These are phyloP conservation scores for Halictus quadricinctus DNA, from an alignment of 2,888 invertebrate genomes.

Conservation along the genomic window DNA sequence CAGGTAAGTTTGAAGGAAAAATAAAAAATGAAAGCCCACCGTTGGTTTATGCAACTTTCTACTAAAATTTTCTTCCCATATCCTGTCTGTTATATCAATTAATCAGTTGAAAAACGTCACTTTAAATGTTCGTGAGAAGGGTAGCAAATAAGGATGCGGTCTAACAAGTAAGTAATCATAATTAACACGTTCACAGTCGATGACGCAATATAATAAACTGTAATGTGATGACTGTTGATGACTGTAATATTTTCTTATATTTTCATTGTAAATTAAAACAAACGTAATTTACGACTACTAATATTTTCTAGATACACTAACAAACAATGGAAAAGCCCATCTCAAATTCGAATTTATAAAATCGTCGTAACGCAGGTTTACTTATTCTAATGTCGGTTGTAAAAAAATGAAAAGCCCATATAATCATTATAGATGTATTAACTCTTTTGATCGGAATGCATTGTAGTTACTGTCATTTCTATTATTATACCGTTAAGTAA, in stretches of 20 bases:
- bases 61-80: neutral
- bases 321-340: neutral
- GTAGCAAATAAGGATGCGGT: neutral
- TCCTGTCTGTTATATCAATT: neutral
- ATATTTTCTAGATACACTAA: neutral
- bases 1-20: neutral
- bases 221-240: neutral
- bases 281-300: neutral
- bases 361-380: no score
- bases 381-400: neutral
- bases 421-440: neutral
- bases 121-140: neutral
- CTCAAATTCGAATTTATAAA: neutral
- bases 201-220: neutral
- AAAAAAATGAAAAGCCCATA: neutral
- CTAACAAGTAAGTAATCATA: conserved; percentile 7
- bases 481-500: neutral
- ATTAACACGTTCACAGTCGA: neutral
- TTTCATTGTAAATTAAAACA: neutral
- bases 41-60: neutral
- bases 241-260: neutral
- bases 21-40: neutral
- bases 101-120: neutral
- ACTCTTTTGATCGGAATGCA: no score
- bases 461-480: neutral